phyloP scores from a whole-genome alignment of 2,113 vertebrate species.

The Malurus elegans region DNA sequence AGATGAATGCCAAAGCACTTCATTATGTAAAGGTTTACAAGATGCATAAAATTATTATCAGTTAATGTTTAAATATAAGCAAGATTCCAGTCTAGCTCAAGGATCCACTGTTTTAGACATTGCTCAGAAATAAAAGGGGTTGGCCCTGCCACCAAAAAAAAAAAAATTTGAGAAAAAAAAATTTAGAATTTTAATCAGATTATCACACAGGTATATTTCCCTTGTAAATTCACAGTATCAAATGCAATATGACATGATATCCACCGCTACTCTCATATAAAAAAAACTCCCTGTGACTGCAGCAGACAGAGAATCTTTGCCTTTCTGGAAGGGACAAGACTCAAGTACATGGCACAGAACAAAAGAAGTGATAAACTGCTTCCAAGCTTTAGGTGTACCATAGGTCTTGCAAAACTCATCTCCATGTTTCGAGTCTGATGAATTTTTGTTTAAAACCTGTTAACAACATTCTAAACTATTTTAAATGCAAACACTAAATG shows the following conservation, averaged over 20 bases:
- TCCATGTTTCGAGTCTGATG: background rate
- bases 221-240: background rate
- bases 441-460: background rate
- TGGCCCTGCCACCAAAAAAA: background rate
- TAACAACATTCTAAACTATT: background rate
- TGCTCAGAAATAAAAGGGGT: background rate
- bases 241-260: background rate
- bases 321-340: background rate
- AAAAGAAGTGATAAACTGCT: background rate
- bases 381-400: background rate
- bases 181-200: background rate
- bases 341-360: background rate
- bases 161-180: background rate
- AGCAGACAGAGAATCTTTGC: background rate
- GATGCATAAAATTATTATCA: slow-evolving; percentile 16
- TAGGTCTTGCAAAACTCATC: background rate
- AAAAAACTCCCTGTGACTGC: background rate
- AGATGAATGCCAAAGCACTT: slow-evolving; percentile 36
- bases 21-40: slow-evolving; percentile 5
- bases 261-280: background rate
- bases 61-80: background rate
- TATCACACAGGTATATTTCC: background rate
- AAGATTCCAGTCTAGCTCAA: background rate
- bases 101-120: background rate
- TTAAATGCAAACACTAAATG: background rate